These are phyloP conservation scores for Tachina fera DNA, from an alignment of 2,888 invertebrate genomes.

Conservation along the genomic window DNA sequence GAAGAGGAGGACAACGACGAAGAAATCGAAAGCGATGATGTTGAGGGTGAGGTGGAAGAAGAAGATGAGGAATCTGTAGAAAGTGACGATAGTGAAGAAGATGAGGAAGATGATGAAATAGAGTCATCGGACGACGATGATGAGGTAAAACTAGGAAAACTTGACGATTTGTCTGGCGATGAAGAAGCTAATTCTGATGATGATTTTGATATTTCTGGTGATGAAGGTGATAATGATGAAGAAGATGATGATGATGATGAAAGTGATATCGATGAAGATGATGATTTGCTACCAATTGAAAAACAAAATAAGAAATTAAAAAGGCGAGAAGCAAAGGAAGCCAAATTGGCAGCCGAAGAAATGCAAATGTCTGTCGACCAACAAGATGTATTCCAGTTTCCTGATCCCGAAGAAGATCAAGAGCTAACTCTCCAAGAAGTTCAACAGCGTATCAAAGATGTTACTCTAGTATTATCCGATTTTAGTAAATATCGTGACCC, in stretches of 20 bases:
- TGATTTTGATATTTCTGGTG: constrained; percentile 83
- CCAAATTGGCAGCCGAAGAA: constrained; percentile 91
- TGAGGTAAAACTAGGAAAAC: constrained; percentile 77
- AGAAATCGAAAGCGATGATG: constrained; percentile 66
- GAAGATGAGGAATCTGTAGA: constrained; percentile 77
- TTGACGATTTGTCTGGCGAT: constrained; percentile 78
- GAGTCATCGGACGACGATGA: constrained; percentile 72
- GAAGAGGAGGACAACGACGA: constrained; percentile 75
- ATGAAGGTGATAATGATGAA: constrained; percentile 75
- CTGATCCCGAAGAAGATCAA: constrained; percentile 88
- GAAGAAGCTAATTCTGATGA: constrained; percentile 81
- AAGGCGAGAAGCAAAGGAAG: constrained; percentile 88
- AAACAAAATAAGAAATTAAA: constrained; percentile 91
- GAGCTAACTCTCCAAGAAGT: constrained; percentile 91
- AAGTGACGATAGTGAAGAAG: constrained; percentile 75
- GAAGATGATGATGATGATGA: constrained; percentile 79
- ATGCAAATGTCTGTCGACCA: constrained; percentile 90
- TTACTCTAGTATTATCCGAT: constrained; percentile 90
- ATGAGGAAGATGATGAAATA: constrained; percentile 69
- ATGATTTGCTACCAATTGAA: constrained; percentile 93
- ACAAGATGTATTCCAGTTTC: constrained; percentile 91
- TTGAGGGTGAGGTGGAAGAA: constrained; percentile 75
- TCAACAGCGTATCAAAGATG: constrained; percentile 94
- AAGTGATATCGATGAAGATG: constrained; percentile 83
- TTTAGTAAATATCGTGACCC: constrained; percentile 88